Base-by-base conservation (phyloP, 2,113 vertebrate genomes). In the Amazona guildingii region DNA sequence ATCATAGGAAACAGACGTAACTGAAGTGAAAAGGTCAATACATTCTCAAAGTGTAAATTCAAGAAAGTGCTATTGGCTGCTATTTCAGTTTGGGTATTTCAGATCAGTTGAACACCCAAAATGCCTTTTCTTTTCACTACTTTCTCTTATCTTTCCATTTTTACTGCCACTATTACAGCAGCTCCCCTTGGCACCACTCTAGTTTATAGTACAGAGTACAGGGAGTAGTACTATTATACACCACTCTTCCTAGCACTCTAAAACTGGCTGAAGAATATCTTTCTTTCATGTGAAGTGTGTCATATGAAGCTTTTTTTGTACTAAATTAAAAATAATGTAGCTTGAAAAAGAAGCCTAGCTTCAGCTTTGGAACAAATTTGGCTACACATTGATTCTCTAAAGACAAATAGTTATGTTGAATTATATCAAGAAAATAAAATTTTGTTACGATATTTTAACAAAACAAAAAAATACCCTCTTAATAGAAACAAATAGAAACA, bases 101-200 rank as follows among this genome's bases (percentile, higher is more conserved):
- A 91, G 92, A 83, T 79, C 81, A 85, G 25, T 9, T 4, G 3
- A 91, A 85, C 35, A 52, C 7, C 4, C 21, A 66, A 80, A 74
- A 10, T 74, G 37, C 17, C 28, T 80, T 95, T 83, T 72, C 24
- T 72, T 90, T 64, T 74, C 37, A 41, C 18, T 80, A 7, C 13
- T 14, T 76, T 81, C n/a, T 86, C 17, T 77, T 88, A 80, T 88
- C 59, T 73, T 92, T 54, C 64, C 12, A n/a, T 77, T 92, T 94
- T 94, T 83, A 86, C 54, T 83, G 23, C 49, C 0, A 2, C 54
- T 92, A 10, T 90, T 90, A 43, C 16, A 54, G 61, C 44, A 90
- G 21, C 18, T 90, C 16, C 75, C 75, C 37, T 81, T 88, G 86
- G 49, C 79, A 88, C 31, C 63, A 35, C 41, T 89, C 48, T 68